Evolutionary conservation across 2,113 vertebrate genomes (phyloP).

Genomic region (Lepisosteus oculatus): DNA sequence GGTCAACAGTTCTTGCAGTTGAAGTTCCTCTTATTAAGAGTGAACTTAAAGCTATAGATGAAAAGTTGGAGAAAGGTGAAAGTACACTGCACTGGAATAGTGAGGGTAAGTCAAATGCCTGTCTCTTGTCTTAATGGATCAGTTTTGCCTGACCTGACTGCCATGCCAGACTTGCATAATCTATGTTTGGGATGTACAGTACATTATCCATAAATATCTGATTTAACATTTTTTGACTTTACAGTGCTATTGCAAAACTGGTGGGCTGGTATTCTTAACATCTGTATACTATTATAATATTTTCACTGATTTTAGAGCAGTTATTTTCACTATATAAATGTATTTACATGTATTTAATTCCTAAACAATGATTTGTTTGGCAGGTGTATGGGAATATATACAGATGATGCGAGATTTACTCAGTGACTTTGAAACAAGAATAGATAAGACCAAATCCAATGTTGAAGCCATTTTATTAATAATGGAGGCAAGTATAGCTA

Average conservation of each 20-base stretch:
- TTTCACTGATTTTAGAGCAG: too few relatives aligned
- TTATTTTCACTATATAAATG: too few relatives aligned
- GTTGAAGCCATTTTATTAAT: constrained; percentile 75
- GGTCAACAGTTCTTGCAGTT: constrained; percentile 30
- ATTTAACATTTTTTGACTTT: too few relatives aligned
- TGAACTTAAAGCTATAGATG: constrained; percentile 51
- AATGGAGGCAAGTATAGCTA: constrained; percentile 60
- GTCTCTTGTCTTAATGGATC: background rate
- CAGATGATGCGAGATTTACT: constrained; percentile 61
- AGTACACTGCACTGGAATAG: constrained; percentile 58
- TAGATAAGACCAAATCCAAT: constrained; percentile 80
- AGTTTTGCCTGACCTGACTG: too few relatives aligned
- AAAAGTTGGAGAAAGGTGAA: constrained; percentile 39
- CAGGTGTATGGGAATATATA: constrained; percentile 79
- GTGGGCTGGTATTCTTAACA: too few relatives aligned
- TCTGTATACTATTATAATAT: too few relatives aligned
- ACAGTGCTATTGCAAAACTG: too few relatives aligned
- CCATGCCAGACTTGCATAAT: too few relatives aligned
- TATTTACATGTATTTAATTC: too few relatives aligned
- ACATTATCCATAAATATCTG: too few relatives aligned
- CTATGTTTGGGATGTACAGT: too few relatives aligned
- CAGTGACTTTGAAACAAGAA: constrained; percentile 71
- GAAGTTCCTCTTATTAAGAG: constrained; percentile 54
- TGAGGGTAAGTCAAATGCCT: constrained; percentile 44
- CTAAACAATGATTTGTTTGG: too few relatives aligned